Base-by-base conservation (phyloP, 2,888 invertebrate genomes). In the Nemotelus pantherinus region DNA sequence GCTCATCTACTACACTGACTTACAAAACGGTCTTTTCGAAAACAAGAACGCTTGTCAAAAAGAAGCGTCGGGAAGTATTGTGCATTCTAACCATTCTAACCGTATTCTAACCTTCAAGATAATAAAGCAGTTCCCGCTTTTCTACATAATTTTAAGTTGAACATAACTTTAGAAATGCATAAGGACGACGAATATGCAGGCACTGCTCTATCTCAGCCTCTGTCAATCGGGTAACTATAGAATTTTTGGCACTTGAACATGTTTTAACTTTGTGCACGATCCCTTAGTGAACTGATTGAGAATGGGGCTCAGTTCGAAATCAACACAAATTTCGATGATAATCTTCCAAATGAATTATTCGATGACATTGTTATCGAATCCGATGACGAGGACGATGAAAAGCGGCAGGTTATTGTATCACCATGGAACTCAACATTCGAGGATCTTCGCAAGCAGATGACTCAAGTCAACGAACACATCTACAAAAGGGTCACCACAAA, bases 341-440 rank as follows among this genome's bases (percentile, higher is more conserved):
- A 83, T 39, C 80, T 83, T 3, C 68, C 67, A 45, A 47, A 67
- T 45, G 77, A 77, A 48, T 9, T 68, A 58, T 77, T 77, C 2
- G 58, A 65, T 41, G 76, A 64, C 1, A 53, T 58, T 39, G 44
- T 55, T 5, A 68, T 65, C 48, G 68, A 25, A n/a, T 50, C 50
- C 39, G 47, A 55, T 0, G 83, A 83, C 57, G 83, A 83, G 2
- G 82, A 82, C 3, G 81, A 82, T 25, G 78, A 80, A 0, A 77
- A 80, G 9, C 80, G 4, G 3, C 79, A 60, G 10, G 77, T 70
- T 2, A 74, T 80, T 2, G 80, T 82, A 1, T 86, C 86, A 0
- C 87, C 87, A 0, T 87, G 87, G 87, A 84, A 83, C 0, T 81
- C 82, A 53, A 80, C 85, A 1, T 87, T 87, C 50, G 82, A 82